Evolutionary conservation across 92 coral and sea anemone species (phyloP).

Genomic region (Metridium senile): DNA sequence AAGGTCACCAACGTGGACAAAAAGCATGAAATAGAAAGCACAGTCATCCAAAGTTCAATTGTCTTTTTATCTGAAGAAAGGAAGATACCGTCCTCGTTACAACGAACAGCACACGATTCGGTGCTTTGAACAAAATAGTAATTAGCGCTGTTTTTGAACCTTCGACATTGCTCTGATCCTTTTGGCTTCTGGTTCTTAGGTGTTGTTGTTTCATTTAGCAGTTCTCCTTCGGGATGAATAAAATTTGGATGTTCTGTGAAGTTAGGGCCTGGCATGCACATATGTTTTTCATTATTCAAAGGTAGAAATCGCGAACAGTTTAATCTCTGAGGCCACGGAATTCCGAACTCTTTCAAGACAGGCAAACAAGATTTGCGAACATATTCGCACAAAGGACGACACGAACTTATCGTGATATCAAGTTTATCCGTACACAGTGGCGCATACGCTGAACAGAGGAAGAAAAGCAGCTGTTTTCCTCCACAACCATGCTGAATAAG

Average conservation of each 20-base stretch:
- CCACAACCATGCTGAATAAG: slow-evolving; percentile 81
- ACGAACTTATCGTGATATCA: slow-evolving; percentile 72
- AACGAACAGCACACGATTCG: slow-evolving; percentile 87
- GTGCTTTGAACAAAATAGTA: slow-evolving; percentile 80
- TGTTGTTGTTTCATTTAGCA: slow-evolving; percentile 30
- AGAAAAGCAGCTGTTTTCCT: slow-evolving; percentile 72
- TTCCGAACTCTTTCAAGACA: slow-evolving; percentile 79
- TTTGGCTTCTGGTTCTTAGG: slow-evolving; percentile 30
- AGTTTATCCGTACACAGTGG: slow-evolving; percentile 90
- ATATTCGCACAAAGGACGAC: slow-evolving; percentile 96
- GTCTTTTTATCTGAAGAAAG: slow-evolving; percentile 65
- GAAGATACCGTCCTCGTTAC: slow-evolving; percentile 91
- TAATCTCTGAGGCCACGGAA: slow-evolving; percentile 79
- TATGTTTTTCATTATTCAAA: slow-evolving; percentile 57
- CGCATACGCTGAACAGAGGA: slow-evolving; percentile 91
- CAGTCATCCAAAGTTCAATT: slow-evolving; percentile 92
- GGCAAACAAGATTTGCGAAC: slow-evolving; percentile 83
- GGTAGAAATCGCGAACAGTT: slow-evolving; percentile 84
- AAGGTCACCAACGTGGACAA: slow-evolving; percentile 74
- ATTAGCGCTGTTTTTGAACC: slow-evolving; percentile 86
- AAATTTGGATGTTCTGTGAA: slow-evolving; percentile 50
- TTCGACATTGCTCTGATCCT: slow-evolving; percentile 82
- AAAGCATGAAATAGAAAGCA: slow-evolving; percentile 86
- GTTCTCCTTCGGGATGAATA: slow-evolving; percentile 4
- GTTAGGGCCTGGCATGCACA: slow-evolving; percentile 97